Percentiles rank a stretch among this genome's conserved stretches.
These are phyloP conservation scores for Drosophila paracracens DNA, from an alignment of 2,888 invertebrate genomes.

Conservation along the genomic window DNA sequence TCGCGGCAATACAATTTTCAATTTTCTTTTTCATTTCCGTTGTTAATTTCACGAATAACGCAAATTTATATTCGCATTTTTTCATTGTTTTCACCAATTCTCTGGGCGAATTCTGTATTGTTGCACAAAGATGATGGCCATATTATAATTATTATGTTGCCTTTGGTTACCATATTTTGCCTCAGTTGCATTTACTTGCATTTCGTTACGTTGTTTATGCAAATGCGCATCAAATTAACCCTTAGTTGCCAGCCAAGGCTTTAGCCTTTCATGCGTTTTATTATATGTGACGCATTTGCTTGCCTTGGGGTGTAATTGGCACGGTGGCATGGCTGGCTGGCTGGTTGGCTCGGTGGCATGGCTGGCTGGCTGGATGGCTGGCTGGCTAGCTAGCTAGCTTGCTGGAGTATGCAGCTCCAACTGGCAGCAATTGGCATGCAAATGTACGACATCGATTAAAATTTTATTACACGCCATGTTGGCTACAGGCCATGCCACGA, in stretches of 20 bases:
- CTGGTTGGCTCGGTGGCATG: neutral
- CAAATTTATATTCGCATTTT: constrained; percentile 70
- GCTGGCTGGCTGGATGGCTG: neutral
- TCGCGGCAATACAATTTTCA: constrained; percentile 51
- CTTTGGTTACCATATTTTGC: constrained; percentile 30
- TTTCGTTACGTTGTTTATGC: constrained; percentile 64
- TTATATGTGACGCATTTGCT: constrained; percentile 74
- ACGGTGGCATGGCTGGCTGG: constrained; percentile 16
- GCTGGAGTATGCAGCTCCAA: neutral
- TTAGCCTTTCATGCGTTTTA: constrained; percentile 69
- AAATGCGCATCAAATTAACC: constrained; percentile 71
- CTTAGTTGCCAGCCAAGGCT: constrained; percentile 39
- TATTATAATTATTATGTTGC: constrained; percentile 56
- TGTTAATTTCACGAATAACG: constrained; percentile 81
- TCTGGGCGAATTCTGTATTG: constrained; percentile 13
- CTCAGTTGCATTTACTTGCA: constrained; percentile 41
- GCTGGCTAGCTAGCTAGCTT: neutral
- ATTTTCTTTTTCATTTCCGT: constrained; percentile 76
- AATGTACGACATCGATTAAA: constrained; percentile 82
- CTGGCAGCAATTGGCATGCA: constrained; percentile 73
- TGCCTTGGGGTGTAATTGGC: constrained; percentile 65
- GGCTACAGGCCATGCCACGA: constrained; percentile 54
- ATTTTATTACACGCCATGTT: constrained; percentile 81
- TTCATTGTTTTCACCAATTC: constrained; percentile 3
- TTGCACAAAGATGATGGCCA: constrained; percentile 30